Base-by-base conservation (phyloP, 2,888 invertebrate species). In the Acanthococcus lagerstroemiae region DNA sequence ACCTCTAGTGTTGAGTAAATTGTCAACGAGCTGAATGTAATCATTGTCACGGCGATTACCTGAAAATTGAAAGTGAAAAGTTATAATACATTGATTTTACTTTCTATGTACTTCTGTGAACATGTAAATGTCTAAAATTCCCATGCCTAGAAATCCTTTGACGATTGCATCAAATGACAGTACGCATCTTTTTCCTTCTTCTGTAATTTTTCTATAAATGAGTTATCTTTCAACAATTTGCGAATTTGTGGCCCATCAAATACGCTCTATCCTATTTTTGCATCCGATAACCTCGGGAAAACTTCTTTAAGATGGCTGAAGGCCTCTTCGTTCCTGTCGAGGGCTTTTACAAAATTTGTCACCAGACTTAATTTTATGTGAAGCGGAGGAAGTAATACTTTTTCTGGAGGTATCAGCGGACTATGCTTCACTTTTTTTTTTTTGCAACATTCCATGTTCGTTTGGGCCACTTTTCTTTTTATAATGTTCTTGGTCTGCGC, bases 401-500 rank as follows among this genome's bases (percentile, higher is more conserved):
- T 37, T 4, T 17, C 21, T 21, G 37, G 37, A 30, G 37, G 37
- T 30, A 30, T 6, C 12, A 30, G 12, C 12, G 37, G 37, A 9
- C 12, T 30, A 12, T 30, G 37, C 37, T 30, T 30, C 37, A 30
- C 37, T 9, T 30, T 30, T 12, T 30, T 12, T 30, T 30, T 30
- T 57, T 30, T 21, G 37, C 57, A 15, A 17, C 30, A 6, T 19
- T 19, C 44, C 22, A 37, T 3, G 9, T 22, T 21, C 22, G 27
- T 37, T 37, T 3, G 12, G 37, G 57, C 21, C 44, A 57, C 17
- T 55, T 58, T 70, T 71, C 66, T 69, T 63, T 21, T 58, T 63
- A 66, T 70, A 72, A 65, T 73, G 73, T 27, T 72, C 67, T 37
- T 68, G 30, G 63, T 60, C 69, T 68, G 63, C 71, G 60, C 71